Base-by-base conservation (phyloP, 2,888 invertebrate species). In the Pollenia labialis region DNA sequence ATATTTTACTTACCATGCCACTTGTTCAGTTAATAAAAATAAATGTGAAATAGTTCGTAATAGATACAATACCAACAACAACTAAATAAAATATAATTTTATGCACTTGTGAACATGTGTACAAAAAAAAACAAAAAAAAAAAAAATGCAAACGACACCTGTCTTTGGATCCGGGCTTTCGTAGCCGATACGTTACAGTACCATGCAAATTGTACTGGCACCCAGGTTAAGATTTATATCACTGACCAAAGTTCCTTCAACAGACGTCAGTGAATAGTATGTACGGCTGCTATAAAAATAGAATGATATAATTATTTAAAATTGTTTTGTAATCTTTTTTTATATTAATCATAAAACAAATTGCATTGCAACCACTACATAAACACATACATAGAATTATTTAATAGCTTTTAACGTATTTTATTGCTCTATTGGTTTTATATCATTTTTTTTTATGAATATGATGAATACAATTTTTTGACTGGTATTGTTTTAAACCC, bases 331-430 rank as follows among this genome's bases (percentile, higher is more conserved):
- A 32, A 32, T 32, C 32, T 52, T 40, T 66, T 66, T 64, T 64
- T 11, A 62, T 16, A 46, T 46, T 66, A 77, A 52, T 77, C 64
- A 66, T 46, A 52, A 62, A 44, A 52, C 7, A 16, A 66, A 64
- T 44, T 66, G 32, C 32, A 44, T 66, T 69, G 14, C 56, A 23
- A 32, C 14, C 16, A 54, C 16, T 60, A 6, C 32, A 32, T 32
- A 32, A 1, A 32, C 4, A 32, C 32, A 32, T 32, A 6, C 4
- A 32, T 32, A 6, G 4, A 6, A 32, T 32, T 32, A 48, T 58
- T 69, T 40, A 52, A 52, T 60, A 50, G 52, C n/a, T 72, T 72
- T 10, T 42, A 52, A 69, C 44, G 69, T 71, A 40, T 62, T 80
- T 40, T 58, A 58, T 68, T 68, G 32, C 68, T 42, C 58, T 32